phyloP scores from a whole-genome alignment of 30 jellyfish, hydroid and myxozoan species.

The Sanderia malayensis region DNA sequence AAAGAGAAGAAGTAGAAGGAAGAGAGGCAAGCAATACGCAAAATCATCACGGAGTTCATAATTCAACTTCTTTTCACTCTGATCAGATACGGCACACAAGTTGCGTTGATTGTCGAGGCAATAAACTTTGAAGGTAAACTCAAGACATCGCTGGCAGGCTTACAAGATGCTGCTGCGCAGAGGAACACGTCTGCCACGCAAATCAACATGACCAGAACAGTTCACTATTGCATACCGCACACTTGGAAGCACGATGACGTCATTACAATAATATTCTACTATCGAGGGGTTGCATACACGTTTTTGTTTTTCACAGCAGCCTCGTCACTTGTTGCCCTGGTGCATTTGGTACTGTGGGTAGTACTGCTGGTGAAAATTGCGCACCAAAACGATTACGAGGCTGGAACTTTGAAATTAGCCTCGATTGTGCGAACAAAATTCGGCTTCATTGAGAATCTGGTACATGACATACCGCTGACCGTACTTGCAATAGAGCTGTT shows the following conservation, averaged over 20 bases:
- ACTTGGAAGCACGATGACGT: slow-evolving; percentile 41
- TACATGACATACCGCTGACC: slow-evolving; percentile 55
- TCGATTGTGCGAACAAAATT: slow-evolving; percentile 14
- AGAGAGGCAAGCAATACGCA: slow-evolving; percentile 18
- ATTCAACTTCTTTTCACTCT: slow-evolving; percentile 12
- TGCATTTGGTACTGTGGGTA: slow-evolving; percentile 17
- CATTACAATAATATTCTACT: neutral
- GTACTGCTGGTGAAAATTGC: neutral
- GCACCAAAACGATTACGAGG: slow-evolving; percentile 18
- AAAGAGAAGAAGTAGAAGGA: slow-evolving; percentile 35
- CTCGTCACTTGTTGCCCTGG: slow-evolving; percentile 16
- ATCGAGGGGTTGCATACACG: slow-evolving; percentile 18
- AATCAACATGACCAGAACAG: slow-evolving; percentile 24
- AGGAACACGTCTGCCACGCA: too few species aligned
- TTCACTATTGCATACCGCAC: slow-evolving; percentile 24
- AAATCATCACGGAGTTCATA: slow-evolving; percentile 27
- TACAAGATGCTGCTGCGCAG: neutral
- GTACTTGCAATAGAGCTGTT: slow-evolving; percentile 30
- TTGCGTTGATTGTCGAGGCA: slow-evolving; percentile 33
- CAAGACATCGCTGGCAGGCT: neutral
- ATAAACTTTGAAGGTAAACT: neutral
- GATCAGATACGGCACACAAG: slow-evolving; percentile 38
- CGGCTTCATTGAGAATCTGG: slow-evolving; percentile 40
- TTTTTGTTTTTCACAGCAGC: slow-evolving; percentile 16
- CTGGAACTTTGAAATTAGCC: slow-evolving; percentile 8